Conservation (phyloP, 2,113 vertebrate species). For the Hemiscyllium ocellatum region DNA sequence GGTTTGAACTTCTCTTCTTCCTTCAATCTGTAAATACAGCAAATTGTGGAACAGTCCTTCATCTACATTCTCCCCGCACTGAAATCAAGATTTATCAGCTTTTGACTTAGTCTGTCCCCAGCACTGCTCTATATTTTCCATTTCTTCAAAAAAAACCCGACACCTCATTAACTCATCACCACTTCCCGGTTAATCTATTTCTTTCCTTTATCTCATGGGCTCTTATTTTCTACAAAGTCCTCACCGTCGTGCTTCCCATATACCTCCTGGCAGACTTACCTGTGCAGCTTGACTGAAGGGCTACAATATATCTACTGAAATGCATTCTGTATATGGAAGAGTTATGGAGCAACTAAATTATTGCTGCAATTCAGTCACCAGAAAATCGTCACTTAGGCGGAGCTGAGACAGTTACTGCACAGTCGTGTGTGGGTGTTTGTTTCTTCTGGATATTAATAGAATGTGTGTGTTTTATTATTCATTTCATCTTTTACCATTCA, state of each 20-base stretch:
- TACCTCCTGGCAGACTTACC: not conserved
- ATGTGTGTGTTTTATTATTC: not conserved
- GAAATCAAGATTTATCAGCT: not conserved
- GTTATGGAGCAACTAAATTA: slow-evolving; percentile 22
- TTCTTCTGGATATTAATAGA: slow-evolving; percentile 36
- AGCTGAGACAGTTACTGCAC: not conserved
- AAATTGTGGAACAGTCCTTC: not conserved
- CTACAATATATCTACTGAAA: not conserved
- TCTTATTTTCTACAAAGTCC: not conserved
- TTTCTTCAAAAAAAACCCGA: not conserved
- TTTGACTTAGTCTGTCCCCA: not conserved
- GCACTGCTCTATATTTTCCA: not conserved
- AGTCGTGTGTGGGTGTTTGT: slow-evolving; percentile 9
- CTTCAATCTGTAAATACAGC: not conserved
- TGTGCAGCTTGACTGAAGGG: not conserved
- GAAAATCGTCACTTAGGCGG: not conserved
- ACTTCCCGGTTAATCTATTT: not conserved
- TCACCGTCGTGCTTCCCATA: not conserved
- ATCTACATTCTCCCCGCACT: not conserved
- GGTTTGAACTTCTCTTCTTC: not conserved
- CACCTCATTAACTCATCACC: not conserved
- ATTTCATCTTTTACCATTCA: slow-evolving; percentile 21
- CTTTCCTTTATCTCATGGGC: not conserved
- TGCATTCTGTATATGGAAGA: not conserved
- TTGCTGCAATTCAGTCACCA: slow-evolving; percentile 20